phyloP scores from a whole-genome alignment of 92 coral and sea anemone genomes.

The Siderastrea siderea region DNA sequence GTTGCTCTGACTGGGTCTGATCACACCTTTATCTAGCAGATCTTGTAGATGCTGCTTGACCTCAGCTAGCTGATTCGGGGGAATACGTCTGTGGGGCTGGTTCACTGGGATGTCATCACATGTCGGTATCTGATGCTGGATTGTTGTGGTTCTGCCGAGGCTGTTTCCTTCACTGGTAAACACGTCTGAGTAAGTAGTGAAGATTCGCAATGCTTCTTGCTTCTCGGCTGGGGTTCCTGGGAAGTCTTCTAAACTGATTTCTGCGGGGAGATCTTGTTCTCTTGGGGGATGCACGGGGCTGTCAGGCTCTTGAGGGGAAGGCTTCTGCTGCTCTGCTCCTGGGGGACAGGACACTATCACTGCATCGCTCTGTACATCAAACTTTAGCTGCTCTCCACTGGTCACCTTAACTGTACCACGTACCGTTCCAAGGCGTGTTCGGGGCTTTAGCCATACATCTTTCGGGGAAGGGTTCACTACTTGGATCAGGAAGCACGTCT shows the following conservation, averaged over 20 bases:
- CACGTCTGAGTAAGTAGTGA: slow-evolving; percentile 46
- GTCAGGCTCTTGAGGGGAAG: slow-evolving; percentile 45
- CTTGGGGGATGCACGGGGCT: slow-evolving; percentile 11
- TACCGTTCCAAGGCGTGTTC: slow-evolving; percentile 65
- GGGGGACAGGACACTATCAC: slow-evolving; percentile 75
- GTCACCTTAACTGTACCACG: slow-evolving; percentile 32
- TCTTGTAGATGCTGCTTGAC: slow-evolving; percentile 66
- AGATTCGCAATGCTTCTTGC: not conserved
- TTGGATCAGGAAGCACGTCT: slow-evolving; percentile 54
- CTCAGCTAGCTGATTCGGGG: slow-evolving; percentile 50
- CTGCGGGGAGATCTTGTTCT: slow-evolving; percentile 15
- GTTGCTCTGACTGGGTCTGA: slow-evolving; percentile 53
- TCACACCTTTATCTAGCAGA: slow-evolving; percentile 21
- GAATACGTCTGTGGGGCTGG: slow-evolving; percentile 45
- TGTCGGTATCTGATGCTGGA: slow-evolving; percentile 51
- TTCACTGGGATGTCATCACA: slow-evolving; percentile 54
- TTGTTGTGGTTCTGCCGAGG: slow-evolving; percentile 54
- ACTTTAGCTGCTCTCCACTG: slow-evolving; percentile 54
- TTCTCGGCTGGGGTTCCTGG: slow-evolving; percentile 7
- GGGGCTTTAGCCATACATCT: slow-evolving; percentile 69
- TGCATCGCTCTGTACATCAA: slow-evolving; percentile 33
- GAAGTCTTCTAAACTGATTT: not conserved
- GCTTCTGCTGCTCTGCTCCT: slow-evolving; percentile 42
- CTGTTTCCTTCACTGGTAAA: slow-evolving; percentile 36
- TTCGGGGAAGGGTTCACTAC: slow-evolving; percentile 47